Percentiles rank a stretch among this genome's conserved stretches.
These are phyloP conservation scores for Hiodon tergisus DNA, from an alignment of 2,113 vertebrate species.

Conservation along the genomic window DNA sequence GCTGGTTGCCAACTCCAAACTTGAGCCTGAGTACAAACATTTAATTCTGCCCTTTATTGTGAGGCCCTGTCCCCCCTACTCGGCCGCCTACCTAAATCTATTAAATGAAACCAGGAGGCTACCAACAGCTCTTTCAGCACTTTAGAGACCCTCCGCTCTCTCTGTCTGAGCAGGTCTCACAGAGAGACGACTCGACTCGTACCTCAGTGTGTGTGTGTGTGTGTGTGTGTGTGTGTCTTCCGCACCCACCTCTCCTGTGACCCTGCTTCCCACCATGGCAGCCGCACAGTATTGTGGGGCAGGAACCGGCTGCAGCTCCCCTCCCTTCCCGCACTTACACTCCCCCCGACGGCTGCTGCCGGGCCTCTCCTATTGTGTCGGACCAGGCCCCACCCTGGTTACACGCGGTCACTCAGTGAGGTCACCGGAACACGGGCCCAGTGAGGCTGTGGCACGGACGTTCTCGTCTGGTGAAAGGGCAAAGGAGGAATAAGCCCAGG, in stretches of 20 bases:
- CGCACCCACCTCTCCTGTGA: not conserved
- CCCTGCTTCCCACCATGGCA: not conserved
- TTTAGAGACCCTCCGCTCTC: not conserved
- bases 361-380: too few species aligned
- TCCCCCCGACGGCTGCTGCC: not conserved
- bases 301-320: slow-evolving; percentile 40
- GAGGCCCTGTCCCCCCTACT: too few species aligned
- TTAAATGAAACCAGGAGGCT: too few species aligned
- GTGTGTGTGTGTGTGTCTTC: slow-evolving; percentile 19
- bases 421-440: too few species aligned
- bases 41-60: too few species aligned
- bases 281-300: not conserved
- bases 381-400: too few species aligned
- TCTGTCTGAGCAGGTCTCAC: not conserved
- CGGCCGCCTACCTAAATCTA: too few species aligned
- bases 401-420: too few species aligned
- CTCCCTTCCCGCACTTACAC: not conserved
- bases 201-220: slow-evolving; percentile 13
- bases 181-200: not conserved
- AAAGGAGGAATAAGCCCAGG: not conserved
- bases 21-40: too few species aligned
- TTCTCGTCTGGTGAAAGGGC: not conserved
- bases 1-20: too few species aligned
- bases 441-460: not conserved
- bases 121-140: too few species aligned